phyloP scores from a whole-genome alignment of 2,888 invertebrate genomes.

The Sclerodermus sp. region DNA sequence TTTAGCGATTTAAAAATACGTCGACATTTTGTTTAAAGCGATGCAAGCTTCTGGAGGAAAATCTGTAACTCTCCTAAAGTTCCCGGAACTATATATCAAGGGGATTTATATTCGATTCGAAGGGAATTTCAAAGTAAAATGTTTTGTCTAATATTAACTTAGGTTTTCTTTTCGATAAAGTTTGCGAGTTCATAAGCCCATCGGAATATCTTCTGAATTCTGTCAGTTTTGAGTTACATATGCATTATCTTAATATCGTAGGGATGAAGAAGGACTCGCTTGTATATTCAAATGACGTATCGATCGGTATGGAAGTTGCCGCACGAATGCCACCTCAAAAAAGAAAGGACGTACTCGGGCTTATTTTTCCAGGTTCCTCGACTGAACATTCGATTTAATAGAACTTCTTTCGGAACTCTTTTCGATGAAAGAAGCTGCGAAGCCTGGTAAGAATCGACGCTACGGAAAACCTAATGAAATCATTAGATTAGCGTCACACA shows the following conservation, averaged over 20 bases:
- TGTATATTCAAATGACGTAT: conserved; percentile 5
- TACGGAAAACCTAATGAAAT: too few relatives aligned
- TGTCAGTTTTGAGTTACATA: conserved; percentile 15
- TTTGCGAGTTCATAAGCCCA: conserved; percentile 29
- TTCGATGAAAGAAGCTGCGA: too few relatives aligned
- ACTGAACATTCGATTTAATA: too few relatives aligned
- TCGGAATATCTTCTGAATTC: conserved; percentile 32
- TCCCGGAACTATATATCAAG: conserved; percentile 4
- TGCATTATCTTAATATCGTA: conserved; percentile 23
- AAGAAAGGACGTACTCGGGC: too few relatives aligned
- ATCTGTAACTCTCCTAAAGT: neutral
- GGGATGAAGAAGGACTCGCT: conserved; percentile 29
- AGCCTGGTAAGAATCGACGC: too few relatives aligned
- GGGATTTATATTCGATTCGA: conserved; percentile 34
- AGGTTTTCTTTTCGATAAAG: neutral
- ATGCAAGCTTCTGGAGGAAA: neutral
- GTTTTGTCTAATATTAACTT: conserved; percentile 12
- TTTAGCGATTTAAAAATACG: too few relatives aligned
- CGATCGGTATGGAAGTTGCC: neutral
- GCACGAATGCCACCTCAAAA: neutral
- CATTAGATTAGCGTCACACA: too few relatives aligned
- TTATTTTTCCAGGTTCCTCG: too few relatives aligned
- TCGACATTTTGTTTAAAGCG: too few relatives aligned
- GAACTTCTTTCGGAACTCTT: too few relatives aligned
- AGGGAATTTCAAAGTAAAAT: conserved; percentile 28